Evolutionary conservation across 2,888 invertebrate species (phyloP), one percentile per base, ranked within the genome.

Genomic region (Empis stercorea): DNA sequence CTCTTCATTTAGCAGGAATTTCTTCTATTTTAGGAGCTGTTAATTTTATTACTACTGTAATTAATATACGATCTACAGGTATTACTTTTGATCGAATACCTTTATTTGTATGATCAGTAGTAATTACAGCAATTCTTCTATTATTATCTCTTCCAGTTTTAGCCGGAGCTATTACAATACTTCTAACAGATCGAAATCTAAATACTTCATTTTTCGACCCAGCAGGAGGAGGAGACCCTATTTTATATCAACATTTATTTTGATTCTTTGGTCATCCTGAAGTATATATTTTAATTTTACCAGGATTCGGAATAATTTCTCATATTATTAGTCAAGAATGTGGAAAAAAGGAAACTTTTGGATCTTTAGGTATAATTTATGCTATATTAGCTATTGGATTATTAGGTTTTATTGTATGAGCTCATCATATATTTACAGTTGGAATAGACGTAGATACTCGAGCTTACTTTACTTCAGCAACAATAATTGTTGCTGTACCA

Each of bases 251-350:
- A 77, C 85, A 87, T 66, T 71, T 87, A 75, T 86, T 88, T 72
- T 87, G 86, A 79, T 87, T 87, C 72, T 88, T 87, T 76, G 87
- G 86, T 0, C 87, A 87, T 47, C 87, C 86, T 10, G 86, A 87
- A 78, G 85, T 87, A 52, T 88, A 87, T 71, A 85, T 87, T 82
- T 70, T 87, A 73, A 86, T 87, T 80, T 61, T 87, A 58, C 85
- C 85, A 0, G 85, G 81, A 67, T 87, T 87, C 74, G 85, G 86
- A 0, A 76, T 87, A 73, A 80, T 87, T 65, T 85, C 83, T 0
- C 84, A 86, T 63, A 80, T 84, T 72, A 79, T 86, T 68, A 75
- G 74, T 1, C 79, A 79, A 75, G 79, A 83, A 76, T 78, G 78
- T 63, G 78, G 78, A 9, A 84, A 84, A 77, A 80, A 80, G 57